Evolutionary conservation across 92 coral and sea anemone genomes (phyloP).

Genomic region (Meandrina meandrites): DNA sequence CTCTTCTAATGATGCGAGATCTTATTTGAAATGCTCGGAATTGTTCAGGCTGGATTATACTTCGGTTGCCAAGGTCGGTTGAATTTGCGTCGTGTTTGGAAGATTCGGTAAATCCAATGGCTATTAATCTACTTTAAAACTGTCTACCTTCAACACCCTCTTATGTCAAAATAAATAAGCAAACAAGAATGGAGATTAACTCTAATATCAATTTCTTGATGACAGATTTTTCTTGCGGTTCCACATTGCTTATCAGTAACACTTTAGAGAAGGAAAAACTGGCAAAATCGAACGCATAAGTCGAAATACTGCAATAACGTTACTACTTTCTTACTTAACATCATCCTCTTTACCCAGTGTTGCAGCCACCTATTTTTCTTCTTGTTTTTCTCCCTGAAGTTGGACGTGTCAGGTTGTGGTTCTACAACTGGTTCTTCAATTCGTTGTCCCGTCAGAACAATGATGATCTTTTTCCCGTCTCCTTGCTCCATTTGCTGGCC

Average conservation of each 20-base stretch:
- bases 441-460: conserved; percentile 27
- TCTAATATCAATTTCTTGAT: conserved; percentile 27
- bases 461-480: conserved; percentile 17
- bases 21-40: not conserved
- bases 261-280: not conserved
- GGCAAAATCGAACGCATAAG: not conserved
- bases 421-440: conserved; percentile 4
- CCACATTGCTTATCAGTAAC: conserved; percentile 5
- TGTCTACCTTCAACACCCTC: conserved; percentile 40
- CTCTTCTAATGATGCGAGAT: not conserved
- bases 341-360: conserved; percentile 47
- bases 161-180: conserved; percentile 19
- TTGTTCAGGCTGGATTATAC: not conserved
- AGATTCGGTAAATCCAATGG: not conserved
- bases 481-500: conserved; percentile 39
- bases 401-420: not conserved
- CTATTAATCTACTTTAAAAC: conserved; percentile 21
- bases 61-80: conserved; percentile 17
- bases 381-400: not conserved
- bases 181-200: conserved; percentile 2
- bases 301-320: not conserved
- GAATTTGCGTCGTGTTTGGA: conserved; percentile 10
- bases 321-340: conserved; percentile 36
- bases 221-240: conserved; percentile 21
- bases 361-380: conserved; percentile 40